Percentiles rank a stretch among this genome's conserved stretches.
Evolutionary conservation across 2,888 invertebrate species (phyloP).

Genomic region (Archaeoteleia sp.): DNA sequence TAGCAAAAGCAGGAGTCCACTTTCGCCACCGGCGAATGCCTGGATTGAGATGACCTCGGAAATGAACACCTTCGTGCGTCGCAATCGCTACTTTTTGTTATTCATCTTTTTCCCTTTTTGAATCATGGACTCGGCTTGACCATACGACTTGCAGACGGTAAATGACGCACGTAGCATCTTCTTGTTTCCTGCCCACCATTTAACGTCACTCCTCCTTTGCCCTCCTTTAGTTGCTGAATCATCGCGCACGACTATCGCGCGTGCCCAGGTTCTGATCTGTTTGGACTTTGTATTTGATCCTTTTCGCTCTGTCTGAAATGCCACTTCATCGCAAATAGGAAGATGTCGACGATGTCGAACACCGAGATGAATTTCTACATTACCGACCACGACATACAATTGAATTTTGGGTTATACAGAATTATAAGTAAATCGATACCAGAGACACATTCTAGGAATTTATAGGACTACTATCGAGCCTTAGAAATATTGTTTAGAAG

Average conservation of each 20-base stretch:
- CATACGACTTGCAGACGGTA: neutral
- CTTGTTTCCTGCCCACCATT: neutral
- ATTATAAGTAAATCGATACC: too few relatives aligned
- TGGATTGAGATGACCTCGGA: conserved; percentile 15
- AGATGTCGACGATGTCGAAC: too few relatives aligned
- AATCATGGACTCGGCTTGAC: neutral
- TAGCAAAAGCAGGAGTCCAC: conserved; percentile 50
- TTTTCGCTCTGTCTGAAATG: conserved; percentile 23
- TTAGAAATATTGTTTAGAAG: too few relatives aligned
- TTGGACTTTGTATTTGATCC: conserved; percentile 17
- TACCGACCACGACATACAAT: too few relatives aligned
- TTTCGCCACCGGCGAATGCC: conserved; percentile 48
- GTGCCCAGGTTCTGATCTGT: conserved; percentile 26
- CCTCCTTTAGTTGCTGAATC: conserved; percentile 40
- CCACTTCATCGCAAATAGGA: conserved; percentile 22
- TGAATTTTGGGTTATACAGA: too few relatives aligned
- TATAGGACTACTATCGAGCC: too few relatives aligned
- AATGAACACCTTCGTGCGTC: conserved; percentile 5
- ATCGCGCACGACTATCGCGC: conserved; percentile 30
- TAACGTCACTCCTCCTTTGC: conserved; percentile 27
- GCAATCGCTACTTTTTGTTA: conserved; percentile 1
- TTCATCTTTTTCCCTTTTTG: conserved; percentile 1
- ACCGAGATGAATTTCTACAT: too few relatives aligned
- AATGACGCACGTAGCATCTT: neutral
- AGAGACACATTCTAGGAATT: too few relatives aligned